Evolutionary conservation across 2,113 vertebrate genomes (phyloP).

Genomic region (Rallus limicola): DNA sequence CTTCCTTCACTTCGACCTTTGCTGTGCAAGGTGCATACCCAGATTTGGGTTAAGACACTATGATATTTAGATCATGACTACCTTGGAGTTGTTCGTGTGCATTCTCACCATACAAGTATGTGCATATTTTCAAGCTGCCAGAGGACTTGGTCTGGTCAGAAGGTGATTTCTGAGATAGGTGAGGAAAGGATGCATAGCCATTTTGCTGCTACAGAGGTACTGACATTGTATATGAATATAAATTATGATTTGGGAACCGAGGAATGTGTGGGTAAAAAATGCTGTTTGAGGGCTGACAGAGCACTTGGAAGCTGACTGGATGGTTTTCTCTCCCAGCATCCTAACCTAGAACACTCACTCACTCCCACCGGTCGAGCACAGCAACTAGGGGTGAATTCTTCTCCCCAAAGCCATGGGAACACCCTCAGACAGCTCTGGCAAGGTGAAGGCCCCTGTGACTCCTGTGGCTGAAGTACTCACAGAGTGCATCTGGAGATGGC

Average conservation of each 20-base stretch:
- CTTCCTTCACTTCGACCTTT: background rate
- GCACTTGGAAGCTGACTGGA: background rate
- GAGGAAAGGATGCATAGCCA: background rate
- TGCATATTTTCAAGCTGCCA: background rate
- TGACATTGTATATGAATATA: no score
- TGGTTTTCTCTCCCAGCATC: background rate
- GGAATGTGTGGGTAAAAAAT: background rate
- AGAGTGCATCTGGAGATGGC: background rate
- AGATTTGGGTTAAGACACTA: background rate
- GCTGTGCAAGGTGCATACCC: background rate
- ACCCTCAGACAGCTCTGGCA: background rate
- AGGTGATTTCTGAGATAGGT: background rate
- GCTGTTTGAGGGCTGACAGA: no score
- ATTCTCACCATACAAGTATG: background rate
- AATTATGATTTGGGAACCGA: background rate
- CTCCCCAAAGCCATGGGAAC: background rate
- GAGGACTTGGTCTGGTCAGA: background rate
- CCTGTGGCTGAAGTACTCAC: background rate
- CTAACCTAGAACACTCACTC: fast-evolving
- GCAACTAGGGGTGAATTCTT: background rate
- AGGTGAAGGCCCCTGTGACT: background rate
- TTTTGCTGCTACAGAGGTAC: background rate
- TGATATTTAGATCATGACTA: background rate
- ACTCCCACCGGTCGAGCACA: fast-evolving
- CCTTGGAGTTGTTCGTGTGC: background rate